These are phyloP conservation scores for Zygaena filipendulae DNA, from an alignment of 2,888 invertebrate species.

Conservation along the genomic window DNA sequence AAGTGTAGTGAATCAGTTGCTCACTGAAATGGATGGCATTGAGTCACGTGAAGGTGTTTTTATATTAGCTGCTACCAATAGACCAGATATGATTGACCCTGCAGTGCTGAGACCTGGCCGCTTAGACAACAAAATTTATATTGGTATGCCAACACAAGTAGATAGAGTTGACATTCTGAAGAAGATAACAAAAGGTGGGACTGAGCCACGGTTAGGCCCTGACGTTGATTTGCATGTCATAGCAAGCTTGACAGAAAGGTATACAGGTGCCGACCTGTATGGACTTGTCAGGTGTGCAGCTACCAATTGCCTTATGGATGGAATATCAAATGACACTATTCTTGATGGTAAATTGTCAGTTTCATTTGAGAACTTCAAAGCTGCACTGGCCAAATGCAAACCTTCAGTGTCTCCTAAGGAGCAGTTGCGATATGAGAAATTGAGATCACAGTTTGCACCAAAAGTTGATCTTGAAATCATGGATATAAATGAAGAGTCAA, in stretches of 20 bases:
- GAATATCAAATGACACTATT: constrained; percentile 68
- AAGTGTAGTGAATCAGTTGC: constrained; percentile 94
- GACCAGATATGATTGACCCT: constrained; percentile 96
- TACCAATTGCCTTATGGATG: constrained; percentile 80
- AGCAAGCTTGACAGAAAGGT: constrained; percentile 78
- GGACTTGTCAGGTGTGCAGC: constrained; percentile 91
- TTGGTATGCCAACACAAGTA: constrained; percentile 82
- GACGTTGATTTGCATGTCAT: constrained; percentile 82
- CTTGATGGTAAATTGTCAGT: constrained; percentile 73
- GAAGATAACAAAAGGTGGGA: constrained; percentile 92
- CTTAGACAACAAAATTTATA: constrained; percentile 89
- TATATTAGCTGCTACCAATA: constrained; percentile 95
- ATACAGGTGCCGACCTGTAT: constrained; percentile 94
- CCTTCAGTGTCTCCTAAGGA: constrained; percentile 90
- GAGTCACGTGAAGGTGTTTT: constrained; percentile 93
- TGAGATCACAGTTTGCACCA: constrained; percentile 74
- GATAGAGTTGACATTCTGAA: constrained; percentile 90
- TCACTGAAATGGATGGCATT: constrained; percentile 99
- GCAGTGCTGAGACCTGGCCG: constrained; percentile 91
- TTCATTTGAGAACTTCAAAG: constrained; percentile 76
- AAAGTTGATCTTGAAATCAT: constrained; percentile 59
- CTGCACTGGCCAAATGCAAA: constrained; percentile 81
- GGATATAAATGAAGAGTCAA: constrained; percentile 64
- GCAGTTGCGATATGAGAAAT: constrained; percentile 78
- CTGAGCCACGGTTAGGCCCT: constrained; percentile 76